Conservation (phyloP, 1,140 invertebrate species). For the Heterodera carotae region DNA sequence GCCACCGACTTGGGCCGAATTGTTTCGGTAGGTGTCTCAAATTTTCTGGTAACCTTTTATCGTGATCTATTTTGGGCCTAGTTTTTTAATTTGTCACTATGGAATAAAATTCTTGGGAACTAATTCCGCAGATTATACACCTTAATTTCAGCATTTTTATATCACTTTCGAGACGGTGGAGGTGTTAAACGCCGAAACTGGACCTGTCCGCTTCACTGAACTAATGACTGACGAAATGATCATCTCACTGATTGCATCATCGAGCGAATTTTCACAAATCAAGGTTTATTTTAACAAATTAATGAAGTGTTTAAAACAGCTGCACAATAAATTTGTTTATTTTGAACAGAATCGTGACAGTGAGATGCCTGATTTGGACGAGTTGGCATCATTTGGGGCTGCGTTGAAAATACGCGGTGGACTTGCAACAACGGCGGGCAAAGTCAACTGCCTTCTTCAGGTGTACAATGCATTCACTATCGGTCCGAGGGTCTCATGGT, state of each 20-base stretch:
- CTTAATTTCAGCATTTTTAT: constrained; percentile 77
- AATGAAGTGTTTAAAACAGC: neutral
- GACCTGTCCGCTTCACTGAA: constrained; percentile 70
- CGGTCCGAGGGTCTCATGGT: no score
- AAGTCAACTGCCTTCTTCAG: constrained; percentile 95
- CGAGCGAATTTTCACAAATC: constrained; percentile 92
- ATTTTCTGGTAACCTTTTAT: no score
- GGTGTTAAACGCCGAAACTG: constrained; percentile 75
- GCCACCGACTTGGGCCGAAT: constrained; percentile 85
- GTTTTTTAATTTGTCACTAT: no score
- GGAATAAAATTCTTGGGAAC: no score
- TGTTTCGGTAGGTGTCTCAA: constrained; percentile 74
- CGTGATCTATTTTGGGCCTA: no score
- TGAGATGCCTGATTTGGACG: constrained; percentile 85
- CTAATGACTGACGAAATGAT: constrained; percentile 85
- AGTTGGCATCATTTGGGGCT: constrained; percentile 73
- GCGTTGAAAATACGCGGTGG: constrained; percentile 78
- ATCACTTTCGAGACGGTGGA: constrained; percentile 95
- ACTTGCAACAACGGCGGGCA: constrained; percentile 85
- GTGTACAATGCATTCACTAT: constrained; percentile 67
- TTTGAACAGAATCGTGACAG: constrained; percentile 80
- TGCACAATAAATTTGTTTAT: constrained; percentile 26
- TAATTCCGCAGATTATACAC: neutral
- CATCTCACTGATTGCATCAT: constrained; percentile 81
- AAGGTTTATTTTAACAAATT: constrained; percentile 74